A percentile compares a stretch with the other conserved stretches of the same genome.
These are phyloP conservation scores for Aphyosemion australe DNA, from an alignment of 2,113 vertebrate species.

Conservation along the genomic window DNA sequence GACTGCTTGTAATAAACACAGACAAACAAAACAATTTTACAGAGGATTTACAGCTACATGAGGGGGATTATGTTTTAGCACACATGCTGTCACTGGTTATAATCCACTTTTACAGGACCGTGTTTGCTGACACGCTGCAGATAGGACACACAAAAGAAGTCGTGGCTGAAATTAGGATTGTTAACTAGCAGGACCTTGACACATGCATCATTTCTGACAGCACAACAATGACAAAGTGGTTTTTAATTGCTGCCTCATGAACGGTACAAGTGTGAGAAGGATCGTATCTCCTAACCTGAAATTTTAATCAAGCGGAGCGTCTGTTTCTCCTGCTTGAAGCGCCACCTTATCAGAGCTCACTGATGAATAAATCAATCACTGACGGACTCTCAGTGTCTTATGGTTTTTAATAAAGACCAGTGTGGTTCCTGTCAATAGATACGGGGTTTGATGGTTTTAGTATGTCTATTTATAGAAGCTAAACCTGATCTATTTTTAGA, in stretches of 20 bases:
- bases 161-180: slow-evolving; percentile 17
- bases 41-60: slow-evolving; percentile 44
- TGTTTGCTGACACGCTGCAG: slow-evolving; percentile 41
- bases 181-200: background rate
- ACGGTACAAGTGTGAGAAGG: background rate
- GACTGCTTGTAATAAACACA: slow-evolving; percentile 24
- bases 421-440: background rate
- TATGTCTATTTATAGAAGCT: too few species aligned
- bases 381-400: background rate
- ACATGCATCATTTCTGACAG: slow-evolving; percentile 7
- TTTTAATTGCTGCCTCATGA: slow-evolving; percentile 11
- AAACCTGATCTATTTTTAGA: too few species aligned
- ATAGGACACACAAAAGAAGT: slow-evolving; percentile 10
- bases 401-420: too few species aligned
- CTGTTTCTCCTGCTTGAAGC: background rate
- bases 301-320: background rate
- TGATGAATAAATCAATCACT: background rate
- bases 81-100: slow-evolving; percentile 36
- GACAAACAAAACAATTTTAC: slow-evolving; percentile 26
- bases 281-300: background rate
- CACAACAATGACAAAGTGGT: background rate
- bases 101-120: slow-evolving; percentile 55
- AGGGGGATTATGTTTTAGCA: slow-evolving; percentile 59
- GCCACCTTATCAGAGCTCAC: background rate
- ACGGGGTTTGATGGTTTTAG: background rate